Conservation (phyloP, 1,140 invertebrate species). For the Goniozus legneri region DNA sequence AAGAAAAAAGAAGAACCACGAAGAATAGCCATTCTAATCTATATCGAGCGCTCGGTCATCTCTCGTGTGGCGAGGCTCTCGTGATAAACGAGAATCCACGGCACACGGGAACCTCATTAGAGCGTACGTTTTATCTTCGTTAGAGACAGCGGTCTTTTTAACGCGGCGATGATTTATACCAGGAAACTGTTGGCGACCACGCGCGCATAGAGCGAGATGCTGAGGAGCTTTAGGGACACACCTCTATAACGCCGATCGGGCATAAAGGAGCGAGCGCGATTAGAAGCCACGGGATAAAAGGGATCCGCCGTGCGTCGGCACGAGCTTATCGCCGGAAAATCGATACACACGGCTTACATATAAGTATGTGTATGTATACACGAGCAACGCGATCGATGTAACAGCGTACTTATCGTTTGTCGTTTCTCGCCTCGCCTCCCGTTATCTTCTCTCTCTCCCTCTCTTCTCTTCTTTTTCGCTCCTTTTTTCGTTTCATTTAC, state of each 20-base stretch:
- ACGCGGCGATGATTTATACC: constrained; percentile 14
- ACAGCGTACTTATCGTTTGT: constrained; percentile 3
- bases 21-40: too few relatives aligned
- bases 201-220: constrained; percentile 3
- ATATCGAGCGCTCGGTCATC: background rate
- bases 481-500: too few relatives aligned
- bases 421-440: background rate
- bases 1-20: too few relatives aligned
- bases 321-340: too few relatives aligned
- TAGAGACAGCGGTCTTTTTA: constrained; percentile 3
- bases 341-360: too few relatives aligned
- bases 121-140: background rate
- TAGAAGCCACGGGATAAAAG: background rate
- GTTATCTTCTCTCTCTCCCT: background rate
- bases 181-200: constrained; percentile 11
- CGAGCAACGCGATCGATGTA: too few relatives aligned
- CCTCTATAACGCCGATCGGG: constrained; percentile 10
- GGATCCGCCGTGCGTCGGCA: too few relatives aligned
- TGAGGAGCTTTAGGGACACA: constrained; percentile 7
- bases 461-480: background rate
- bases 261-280: too few relatives aligned
- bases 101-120: constrained; percentile 5
- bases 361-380: too few relatives aligned
- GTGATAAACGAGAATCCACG: background rate
- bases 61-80: too few relatives aligned